These are phyloP conservation scores for Lutraria lutraria DNA, from an alignment of 2,888 invertebrate species.

Conservation along the genomic window DNA sequence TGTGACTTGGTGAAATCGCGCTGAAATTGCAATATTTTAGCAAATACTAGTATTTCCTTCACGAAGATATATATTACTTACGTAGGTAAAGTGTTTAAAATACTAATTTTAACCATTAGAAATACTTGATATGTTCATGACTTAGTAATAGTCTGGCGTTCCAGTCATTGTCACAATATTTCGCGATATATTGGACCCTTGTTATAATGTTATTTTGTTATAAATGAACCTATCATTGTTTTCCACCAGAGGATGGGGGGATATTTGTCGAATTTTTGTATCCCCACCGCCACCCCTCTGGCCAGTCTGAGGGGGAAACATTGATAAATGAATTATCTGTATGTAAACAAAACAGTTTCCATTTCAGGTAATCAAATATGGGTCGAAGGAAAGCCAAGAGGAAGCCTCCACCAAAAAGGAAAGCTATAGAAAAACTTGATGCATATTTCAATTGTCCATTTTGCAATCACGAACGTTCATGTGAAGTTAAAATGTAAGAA, in stretches of 20 bases:
- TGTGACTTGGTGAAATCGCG: too few relatives aligned
- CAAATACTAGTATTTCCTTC: background rate
- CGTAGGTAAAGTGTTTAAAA: background rate
- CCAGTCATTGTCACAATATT: background rate
- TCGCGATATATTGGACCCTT: background rate
- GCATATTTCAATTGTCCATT: conserved; percentile 99
- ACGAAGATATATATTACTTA: background rate
- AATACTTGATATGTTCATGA: background rate
- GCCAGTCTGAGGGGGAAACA: too few relatives aligned
- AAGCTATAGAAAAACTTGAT: conserved; percentile 96
- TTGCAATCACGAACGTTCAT: conserved; percentile 99
- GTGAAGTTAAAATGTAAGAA: conserved; percentile 98
- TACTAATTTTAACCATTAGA: background rate
- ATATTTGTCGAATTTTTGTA: too few relatives aligned
- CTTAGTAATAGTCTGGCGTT: background rate
- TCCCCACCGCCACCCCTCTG: background rate
- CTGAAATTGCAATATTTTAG: background rate
- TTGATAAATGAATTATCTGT: background rate
- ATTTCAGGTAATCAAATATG: conserved; percentile 89
- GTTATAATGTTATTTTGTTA: too few relatives aligned
- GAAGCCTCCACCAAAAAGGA: conserved; percentile 98
- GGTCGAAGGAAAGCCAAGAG: conserved; percentile 98
- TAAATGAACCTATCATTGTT: too few relatives aligned
- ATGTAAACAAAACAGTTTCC: background rate
- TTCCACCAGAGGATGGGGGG: too few relatives aligned